Evolutionary conservation across 2,888 invertebrate genomes (phyloP).

Genomic region (Tachina fera): DNA sequence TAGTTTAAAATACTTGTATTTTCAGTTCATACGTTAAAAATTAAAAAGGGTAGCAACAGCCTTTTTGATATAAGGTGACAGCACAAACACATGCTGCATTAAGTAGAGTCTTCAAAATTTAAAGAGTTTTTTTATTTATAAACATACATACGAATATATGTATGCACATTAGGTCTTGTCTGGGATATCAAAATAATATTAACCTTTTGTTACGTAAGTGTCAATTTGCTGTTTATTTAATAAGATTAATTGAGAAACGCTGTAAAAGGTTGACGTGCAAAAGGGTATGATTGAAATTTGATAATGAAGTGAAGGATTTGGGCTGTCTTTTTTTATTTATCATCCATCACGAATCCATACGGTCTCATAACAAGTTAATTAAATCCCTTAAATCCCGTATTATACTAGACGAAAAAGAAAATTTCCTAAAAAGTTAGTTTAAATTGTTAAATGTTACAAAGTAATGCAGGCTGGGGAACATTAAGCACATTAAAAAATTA

Average conservation of each 20-base stretch:
- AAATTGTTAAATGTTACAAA: no score
- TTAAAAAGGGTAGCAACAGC: no score
- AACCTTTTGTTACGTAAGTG: slow-evolving; percentile 38
- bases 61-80: no score
- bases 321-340: background rate
- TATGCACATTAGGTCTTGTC: background rate
- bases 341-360: background rate
- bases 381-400: slow-evolving; percentile 31
- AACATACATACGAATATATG: background rate
- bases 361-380: background rate
- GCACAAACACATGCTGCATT: no score
- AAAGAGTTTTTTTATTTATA: background rate
- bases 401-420: no score
- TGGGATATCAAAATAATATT: background rate
- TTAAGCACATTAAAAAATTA: no score
- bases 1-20: no score
- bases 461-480: no score
- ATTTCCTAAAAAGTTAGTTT: no score
- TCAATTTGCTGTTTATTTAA: slow-evolving; percentile 29
- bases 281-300: slow-evolving; percentile 27
- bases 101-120: no score
- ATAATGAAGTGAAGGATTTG: background rate
- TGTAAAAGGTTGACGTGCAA: background rate
- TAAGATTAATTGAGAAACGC: slow-evolving; percentile 42
- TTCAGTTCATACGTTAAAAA: no score